Percentiles rank a stretch among this genome's conserved stretches.
These are phyloP conservation scores for Diaperis boleti DNA, from an alignment of 2,888 invertebrate genomes.

Conservation along the genomic window DNA sequence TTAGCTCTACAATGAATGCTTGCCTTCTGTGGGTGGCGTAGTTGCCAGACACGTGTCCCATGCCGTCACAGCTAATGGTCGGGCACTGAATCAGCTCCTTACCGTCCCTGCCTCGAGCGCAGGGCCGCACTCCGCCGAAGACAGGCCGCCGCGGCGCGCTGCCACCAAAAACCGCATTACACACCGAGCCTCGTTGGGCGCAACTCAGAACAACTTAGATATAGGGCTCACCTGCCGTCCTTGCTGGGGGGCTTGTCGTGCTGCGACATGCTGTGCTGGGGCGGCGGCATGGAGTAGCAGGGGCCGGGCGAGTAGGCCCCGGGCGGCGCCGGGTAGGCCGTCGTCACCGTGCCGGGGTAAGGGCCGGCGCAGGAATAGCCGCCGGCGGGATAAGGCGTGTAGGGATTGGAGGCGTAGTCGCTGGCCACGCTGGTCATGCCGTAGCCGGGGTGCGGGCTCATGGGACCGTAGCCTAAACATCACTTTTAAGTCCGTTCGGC, in stretches of 20 bases:
- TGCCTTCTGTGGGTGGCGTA: slow-evolving; percentile 91
- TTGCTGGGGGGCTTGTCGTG: slow-evolving; percentile 78
- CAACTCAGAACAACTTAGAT: slow-evolving; percentile 2
- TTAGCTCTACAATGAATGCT: slow-evolving; percentile 66
- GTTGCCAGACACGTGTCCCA: slow-evolving; percentile 90
- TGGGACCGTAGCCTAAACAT: slow-evolving; percentile 79
- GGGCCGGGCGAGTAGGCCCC: slow-evolving; percentile 69
- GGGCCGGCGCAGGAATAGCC: slow-evolving; percentile 64
- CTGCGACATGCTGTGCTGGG: slow-evolving; percentile 77
- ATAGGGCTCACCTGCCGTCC: slow-evolving; percentile 75
- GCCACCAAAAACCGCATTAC: slow-evolving; percentile 41
- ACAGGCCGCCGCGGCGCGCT: slow-evolving; percentile 50
- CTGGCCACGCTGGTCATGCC: slow-evolving; percentile 81
- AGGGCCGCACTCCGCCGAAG: slow-evolving; percentile 56
- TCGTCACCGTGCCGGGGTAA: slow-evolving; percentile 69
- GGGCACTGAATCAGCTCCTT: slow-evolving; percentile 86
- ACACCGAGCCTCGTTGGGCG: slow-evolving; percentile 7
- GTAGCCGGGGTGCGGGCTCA: slow-evolving; percentile 88
- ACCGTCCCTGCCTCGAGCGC: slow-evolving; percentile 74
- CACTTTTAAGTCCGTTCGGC: too few relatives aligned
- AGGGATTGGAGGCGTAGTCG: slow-evolving; percentile 83
- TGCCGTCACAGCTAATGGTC: slow-evolving; percentile 84
- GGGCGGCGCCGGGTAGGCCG: slow-evolving; percentile 75
- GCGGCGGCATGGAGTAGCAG: slow-evolving; percentile 91
- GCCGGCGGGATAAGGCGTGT: slow-evolving; percentile 74